A percentile compares a stretch with the other conserved stretches of the same genome.
Conservation (phyloP, 2,888 invertebrate species). For the Yponomeuta plumbellus region DNA sequence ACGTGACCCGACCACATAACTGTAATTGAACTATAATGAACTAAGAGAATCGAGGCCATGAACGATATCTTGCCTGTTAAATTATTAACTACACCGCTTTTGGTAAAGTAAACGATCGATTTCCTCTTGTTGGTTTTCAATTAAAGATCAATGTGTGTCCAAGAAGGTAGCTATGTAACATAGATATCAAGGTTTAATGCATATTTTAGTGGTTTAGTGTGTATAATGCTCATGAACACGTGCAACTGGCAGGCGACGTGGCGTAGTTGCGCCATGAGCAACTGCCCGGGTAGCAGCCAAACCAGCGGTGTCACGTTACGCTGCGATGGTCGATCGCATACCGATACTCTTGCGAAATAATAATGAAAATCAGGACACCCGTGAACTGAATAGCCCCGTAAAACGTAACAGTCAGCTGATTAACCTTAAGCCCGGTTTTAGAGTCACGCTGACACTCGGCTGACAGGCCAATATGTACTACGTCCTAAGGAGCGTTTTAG, state of each 20-base stretch:
- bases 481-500: too few species aligned
- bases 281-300: neutral
- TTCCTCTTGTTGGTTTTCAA: conserved; percentile 26
- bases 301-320: neutral
- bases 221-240: conserved; percentile 30
- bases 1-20: too few species aligned
- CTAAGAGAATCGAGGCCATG: too few species aligned
- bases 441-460: too few species aligned
- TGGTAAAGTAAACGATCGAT: neutral
- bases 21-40: too few species aligned
- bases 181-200: conserved; percentile 25
- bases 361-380: conserved; percentile 23
- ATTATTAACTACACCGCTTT: neutral
- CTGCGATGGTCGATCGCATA: neutral
- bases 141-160: conserved; percentile 24
- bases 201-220: conserved; percentile 30
- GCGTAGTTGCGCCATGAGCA: conserved; percentile 2
- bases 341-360: conserved; percentile 20
- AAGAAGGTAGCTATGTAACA: conserved; percentile 18
- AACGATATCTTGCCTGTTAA: too few species aligned
- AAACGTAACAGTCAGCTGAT: too few species aligned
- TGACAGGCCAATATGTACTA: too few species aligned
- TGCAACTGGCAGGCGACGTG: conserved; percentile 8
- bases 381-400: conserved; percentile 10
- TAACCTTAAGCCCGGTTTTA: too few species aligned